Evolutionary conservation across 2,888 invertebrate species (phyloP).

Genomic region (Drosophila imparisetae): DNA sequence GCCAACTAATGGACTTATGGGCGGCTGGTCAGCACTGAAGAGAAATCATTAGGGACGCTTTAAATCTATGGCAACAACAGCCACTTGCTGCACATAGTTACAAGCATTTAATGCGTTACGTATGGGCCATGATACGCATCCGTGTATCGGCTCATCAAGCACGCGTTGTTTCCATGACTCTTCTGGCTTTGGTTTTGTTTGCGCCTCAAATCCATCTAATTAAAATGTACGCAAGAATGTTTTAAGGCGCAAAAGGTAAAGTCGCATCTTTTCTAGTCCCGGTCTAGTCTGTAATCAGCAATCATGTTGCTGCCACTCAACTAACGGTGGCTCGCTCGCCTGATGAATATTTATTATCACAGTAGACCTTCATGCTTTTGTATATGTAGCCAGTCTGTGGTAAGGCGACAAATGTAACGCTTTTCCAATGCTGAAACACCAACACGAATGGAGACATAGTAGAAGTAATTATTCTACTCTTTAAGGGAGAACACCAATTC

Average conservation of each 20-base stretch:
- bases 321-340: constrained; percentile 1
- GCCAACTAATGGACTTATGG: constrained; percentile 21
- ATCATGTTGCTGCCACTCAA: constrained; percentile 36
- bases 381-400: constrained; percentile 16
- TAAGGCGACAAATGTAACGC: constrained; percentile 19
- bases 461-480: constrained; percentile 42
- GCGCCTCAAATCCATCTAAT: constrained; percentile 74
- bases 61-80: constrained; percentile 35
- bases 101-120: constrained; percentile 33
- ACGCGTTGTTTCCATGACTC: constrained; percentile 47
- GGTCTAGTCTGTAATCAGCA: constrained; percentile 51
- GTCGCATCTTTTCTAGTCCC: constrained; percentile 23
- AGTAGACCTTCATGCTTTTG: constrained; percentile 43
- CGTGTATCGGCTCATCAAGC: constrained; percentile 64
- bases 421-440: constrained; percentile 16
- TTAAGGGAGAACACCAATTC: background rate
- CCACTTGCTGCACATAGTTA: constrained; percentile 58
- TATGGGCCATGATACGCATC: constrained; percentile 45
- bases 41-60: constrained; percentile 22
- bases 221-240: constrained; percentile 73
- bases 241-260: constrained; percentile 49
- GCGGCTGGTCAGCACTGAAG: constrained; percentile 9
- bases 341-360: constrained; percentile 62
- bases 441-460: constrained; percentile 20
- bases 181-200: constrained; percentile 47